Base-by-base conservation (phyloP, 2,888 invertebrate genomes). In the Penaeus monodon region DNA sequence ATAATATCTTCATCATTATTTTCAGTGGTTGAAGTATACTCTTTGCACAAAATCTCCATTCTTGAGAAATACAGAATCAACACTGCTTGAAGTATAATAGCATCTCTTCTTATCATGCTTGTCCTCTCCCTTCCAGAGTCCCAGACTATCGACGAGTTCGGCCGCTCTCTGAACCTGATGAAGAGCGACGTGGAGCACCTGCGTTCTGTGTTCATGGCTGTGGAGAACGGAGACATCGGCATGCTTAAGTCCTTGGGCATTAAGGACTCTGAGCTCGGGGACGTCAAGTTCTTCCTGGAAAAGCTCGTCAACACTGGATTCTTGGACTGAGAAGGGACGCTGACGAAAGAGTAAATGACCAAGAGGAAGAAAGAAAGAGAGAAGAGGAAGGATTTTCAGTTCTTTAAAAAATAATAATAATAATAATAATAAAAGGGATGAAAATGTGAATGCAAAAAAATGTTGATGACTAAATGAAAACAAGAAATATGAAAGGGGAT, bases 221-320 rank as follows among this genome's bases (percentile, higher is more conserved):
- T 98, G 64, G 98, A 98, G 93, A 97, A 97, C 92, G 98, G 98
- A 24, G 98, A 98, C 92, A 94, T 98, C 89, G 97, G 97, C 88
- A 97, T 97, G 96, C 94, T 98, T 88, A 97, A 97, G 92, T 97
- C 97, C 22, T 94, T 98, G 90, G 98, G 98, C 91, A 98, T 98
- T 93, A 97, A 98, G 93, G 98, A 98, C 93, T 97, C 97, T 0
- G 98, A 98, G 92, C 94, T 98, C 90, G 97, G 97, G 29, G 98
- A 98, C 92, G 97, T 98, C 85, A 98, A 98, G 92, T 98, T 98
- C 94, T 98, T 98, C 94, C 94, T 98, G 92, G 98, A 98, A 94
- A 97, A 98, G 93, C 94, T 98, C 92, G 97, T 98, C 88, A 97
- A 97, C 93, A 98, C 98, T 91, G 98, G 98, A 91, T 98, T 98